A percentile compares a stretch with the other conserved stretches of the same genome.
Conservation (phyloP, 2,888 invertebrate genomes). For the Hylaea fasciaria region DNA sequence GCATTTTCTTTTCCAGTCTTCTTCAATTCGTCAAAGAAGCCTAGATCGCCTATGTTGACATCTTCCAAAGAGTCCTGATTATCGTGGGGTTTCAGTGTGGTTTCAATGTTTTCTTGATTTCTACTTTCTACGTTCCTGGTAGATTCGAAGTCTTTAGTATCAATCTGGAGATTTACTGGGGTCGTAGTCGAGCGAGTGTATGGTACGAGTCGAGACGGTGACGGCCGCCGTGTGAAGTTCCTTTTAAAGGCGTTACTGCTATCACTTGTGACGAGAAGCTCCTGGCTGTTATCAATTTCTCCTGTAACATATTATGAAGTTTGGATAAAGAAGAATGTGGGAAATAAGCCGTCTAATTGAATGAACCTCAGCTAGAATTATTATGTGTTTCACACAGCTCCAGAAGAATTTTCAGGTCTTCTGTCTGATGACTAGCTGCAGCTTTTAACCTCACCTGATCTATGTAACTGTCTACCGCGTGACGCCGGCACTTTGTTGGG, state of each 20-base stretch:
- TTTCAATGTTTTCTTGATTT: slow-evolving; percentile 31
- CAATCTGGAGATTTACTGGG: slow-evolving; percentile 17
- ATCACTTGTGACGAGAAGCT: slow-evolving; percentile 86
- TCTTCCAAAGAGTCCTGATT: slow-evolving; percentile 54
- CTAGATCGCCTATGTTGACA: slow-evolving; percentile 60
- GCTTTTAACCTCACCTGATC: slow-evolving; percentile 15
- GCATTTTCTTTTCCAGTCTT: slow-evolving; percentile 41
- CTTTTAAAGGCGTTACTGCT: slow-evolving; percentile 66
- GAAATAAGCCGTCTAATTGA: background rate
- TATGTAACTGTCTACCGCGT: slow-evolving; percentile 32
- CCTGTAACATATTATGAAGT: slow-evolving; percentile 53
- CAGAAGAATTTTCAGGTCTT: too few species aligned
- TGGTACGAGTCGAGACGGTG: slow-evolving; percentile 66
- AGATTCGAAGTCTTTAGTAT: slow-evolving; percentile 17
- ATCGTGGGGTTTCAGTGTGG: slow-evolving; percentile 31
- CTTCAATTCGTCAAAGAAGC: slow-evolving; percentile 60
- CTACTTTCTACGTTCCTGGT: slow-evolving; percentile 23
- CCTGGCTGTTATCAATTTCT: slow-evolving; percentile 85
- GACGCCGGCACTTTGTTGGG: slow-evolving; percentile 54
- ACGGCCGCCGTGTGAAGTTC: slow-evolving; percentile 71
- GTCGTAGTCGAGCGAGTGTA: slow-evolving; percentile 50
- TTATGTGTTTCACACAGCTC: background rate
- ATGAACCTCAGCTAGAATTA: background rate
- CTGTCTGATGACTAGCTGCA: too few species aligned
- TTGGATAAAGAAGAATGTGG: too few species aligned